phyloP scores from a whole-genome alignment of 1,140 invertebrate genomes.

The Drosophila ironensis region DNA sequence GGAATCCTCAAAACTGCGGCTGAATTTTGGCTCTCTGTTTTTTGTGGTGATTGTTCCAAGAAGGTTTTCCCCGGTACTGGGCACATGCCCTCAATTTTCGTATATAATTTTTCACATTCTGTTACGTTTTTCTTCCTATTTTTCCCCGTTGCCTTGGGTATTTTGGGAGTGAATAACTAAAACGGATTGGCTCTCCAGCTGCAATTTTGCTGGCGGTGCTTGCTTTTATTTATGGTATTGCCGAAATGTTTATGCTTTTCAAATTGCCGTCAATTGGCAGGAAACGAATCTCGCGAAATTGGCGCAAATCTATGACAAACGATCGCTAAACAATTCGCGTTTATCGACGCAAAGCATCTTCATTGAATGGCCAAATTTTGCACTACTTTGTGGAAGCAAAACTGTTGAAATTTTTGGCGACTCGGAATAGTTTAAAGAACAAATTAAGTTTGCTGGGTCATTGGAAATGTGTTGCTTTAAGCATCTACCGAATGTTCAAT shows the following conservation, averaged over 20 bases:
- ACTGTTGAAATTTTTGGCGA: no score
- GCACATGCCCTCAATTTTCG: background rate
- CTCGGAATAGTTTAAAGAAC: no score
- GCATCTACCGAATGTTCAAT: constrained; percentile 1
- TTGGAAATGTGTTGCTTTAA: background rate
- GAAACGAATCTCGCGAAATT: constrained; percentile 1
- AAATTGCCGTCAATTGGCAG: constrained; percentile 37
- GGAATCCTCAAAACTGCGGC: no score
- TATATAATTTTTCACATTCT: constrained; percentile 25
- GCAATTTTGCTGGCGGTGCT: background rate
- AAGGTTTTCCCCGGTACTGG: no score
- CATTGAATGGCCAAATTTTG: no score
- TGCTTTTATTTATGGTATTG: constrained; percentile 34
- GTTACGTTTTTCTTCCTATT: constrained; percentile 13
- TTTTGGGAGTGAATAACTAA: constrained; percentile 28
- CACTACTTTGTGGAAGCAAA: no score
- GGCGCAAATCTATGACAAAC: constrained; percentile 17
- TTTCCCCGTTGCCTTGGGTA: constrained; percentile 24
- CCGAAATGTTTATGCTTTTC: constrained; percentile 40
- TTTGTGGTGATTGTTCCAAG: constrained; percentile 25
- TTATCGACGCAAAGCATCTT: background rate
- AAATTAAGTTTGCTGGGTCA: no score
- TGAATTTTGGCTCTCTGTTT: constrained; percentile 35
- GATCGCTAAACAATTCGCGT: constrained; percentile 3
- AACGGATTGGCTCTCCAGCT: constrained; percentile 30